Evolutionary conservation across 2,113 vertebrate species (phyloP).

Genomic region (Lasiurus borealis): DNA sequence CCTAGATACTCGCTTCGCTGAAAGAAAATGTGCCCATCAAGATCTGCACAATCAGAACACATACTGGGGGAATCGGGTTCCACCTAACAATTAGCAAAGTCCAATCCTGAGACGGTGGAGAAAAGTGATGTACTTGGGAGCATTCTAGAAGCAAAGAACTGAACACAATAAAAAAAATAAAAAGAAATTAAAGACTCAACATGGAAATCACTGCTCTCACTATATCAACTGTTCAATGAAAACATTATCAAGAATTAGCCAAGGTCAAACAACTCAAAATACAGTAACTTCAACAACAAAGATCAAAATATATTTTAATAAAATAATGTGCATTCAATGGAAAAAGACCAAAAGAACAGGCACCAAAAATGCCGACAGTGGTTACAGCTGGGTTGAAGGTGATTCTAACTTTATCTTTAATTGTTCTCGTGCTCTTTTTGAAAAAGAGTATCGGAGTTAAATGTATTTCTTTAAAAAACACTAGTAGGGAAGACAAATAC

Average conservation of each 20-base stretch:
- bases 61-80: neutral
- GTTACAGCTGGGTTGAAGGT: neutral
- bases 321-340: neutral
- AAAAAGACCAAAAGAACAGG: neutral
- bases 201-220: neutral
- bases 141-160: slow-evolving; percentile 13
- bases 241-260: slow-evolving; percentile 22
- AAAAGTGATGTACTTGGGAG: neutral
- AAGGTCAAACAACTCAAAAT: slow-evolving; percentile 18
- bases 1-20: neutral
- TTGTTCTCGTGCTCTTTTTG: neutral
- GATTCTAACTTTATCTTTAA: neutral
- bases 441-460: neutral
- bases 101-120: neutral
- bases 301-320: slow-evolving; percentile 46
- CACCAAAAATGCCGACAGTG: neutral
- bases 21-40: neutral
- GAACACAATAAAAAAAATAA: neutral
- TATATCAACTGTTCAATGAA: neutral
- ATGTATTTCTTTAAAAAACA: neutral
- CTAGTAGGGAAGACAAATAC: too few species aligned
- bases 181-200: neutral
- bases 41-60: neutral
- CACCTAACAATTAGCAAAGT: neutral
- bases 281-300: neutral